Evolutionary conservation across 2,888 invertebrate species (phyloP).

Genomic region (Hermaeophaga mercurialis): DNA sequence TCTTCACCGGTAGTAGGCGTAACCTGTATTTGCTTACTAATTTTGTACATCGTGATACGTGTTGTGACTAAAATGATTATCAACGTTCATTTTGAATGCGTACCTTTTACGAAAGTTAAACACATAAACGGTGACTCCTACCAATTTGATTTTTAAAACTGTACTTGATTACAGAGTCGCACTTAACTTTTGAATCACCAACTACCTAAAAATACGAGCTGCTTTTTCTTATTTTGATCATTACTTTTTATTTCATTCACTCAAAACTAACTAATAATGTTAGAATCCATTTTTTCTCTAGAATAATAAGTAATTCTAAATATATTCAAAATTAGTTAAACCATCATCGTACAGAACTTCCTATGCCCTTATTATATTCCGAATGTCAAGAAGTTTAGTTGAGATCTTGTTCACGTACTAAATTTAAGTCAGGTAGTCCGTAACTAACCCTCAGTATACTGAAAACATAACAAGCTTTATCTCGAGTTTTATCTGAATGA

Average conservation of each 20-base stretch:
- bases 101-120: conserved; percentile 23
- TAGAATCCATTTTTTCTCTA: too few relatives aligned
- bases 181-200: too few relatives aligned
- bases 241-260: too few relatives aligned
- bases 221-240: too few relatives aligned
- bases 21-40: conserved; percentile 16
- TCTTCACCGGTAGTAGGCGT: conserved; percentile 14
- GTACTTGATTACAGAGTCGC: conserved; percentile 3
- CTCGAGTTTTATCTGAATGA: conserved; percentile 28
- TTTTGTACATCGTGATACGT: conserved; percentile 17
- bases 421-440: conserved; percentile 28
- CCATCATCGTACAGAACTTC: conserved; percentile 16
- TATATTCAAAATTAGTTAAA: conserved; percentile 5
- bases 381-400: conserved; percentile 19
- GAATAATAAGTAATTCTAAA: too few relatives aligned
- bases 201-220: too few relatives aligned
- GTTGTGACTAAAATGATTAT: conserved; percentile 9
- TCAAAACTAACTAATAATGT: too few relatives aligned
- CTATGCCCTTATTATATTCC: conserved; percentile 24
- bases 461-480: conserved; percentile 30
- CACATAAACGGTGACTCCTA: conserved; percentile 15
- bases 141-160: conserved; percentile 2
- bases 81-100: conserved; percentile 16
- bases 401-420: conserved; percentile 29
- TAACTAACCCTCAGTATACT: conserved; percentile 22